These are phyloP conservation scores for Limnothrissa miodon DNA, from an alignment of 2,113 vertebrate genomes.

Conservation along the genomic window DNA sequence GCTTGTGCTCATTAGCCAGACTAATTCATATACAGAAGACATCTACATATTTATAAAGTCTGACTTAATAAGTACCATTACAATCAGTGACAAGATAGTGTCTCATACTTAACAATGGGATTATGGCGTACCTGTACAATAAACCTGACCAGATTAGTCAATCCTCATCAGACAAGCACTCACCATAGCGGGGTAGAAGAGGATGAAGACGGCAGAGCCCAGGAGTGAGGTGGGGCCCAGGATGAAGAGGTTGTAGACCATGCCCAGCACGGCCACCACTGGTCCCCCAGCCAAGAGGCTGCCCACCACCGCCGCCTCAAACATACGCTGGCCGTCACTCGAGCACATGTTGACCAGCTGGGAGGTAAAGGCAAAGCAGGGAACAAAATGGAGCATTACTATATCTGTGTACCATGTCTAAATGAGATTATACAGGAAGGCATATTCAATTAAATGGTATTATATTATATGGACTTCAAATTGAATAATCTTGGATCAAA, in stretches of 20 bases:
- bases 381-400: background rate
- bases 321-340: conserved; percentile 89
- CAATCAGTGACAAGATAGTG: no score
- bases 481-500: background rate
- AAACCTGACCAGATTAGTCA: no score
- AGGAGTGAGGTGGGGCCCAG: conserved; percentile 89
- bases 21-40: no score
- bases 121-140: no score
- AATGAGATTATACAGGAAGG: no score
- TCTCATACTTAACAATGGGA: no score
- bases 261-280: conserved; percentile 85
- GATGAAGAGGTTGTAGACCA: conserved; percentile 84
- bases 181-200: conserved; percentile 93
- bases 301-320: conserved; percentile 88
- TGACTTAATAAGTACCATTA: no score
- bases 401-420: background rate
- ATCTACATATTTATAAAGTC: no score
- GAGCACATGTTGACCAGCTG: conserved; percentile 92
- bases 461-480: no score
- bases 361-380: background rate
- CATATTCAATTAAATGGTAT: no score
- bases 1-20: background rate
- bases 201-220: conserved; percentile 89
- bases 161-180: conserved; percentile 50
- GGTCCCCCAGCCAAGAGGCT: conserved; percentile 89